Evolutionary conservation across 2,113 vertebrate species (phyloP), one percentile per base, ranked within the genome.

Genomic region (Apodemus sylvaticus): DNA sequence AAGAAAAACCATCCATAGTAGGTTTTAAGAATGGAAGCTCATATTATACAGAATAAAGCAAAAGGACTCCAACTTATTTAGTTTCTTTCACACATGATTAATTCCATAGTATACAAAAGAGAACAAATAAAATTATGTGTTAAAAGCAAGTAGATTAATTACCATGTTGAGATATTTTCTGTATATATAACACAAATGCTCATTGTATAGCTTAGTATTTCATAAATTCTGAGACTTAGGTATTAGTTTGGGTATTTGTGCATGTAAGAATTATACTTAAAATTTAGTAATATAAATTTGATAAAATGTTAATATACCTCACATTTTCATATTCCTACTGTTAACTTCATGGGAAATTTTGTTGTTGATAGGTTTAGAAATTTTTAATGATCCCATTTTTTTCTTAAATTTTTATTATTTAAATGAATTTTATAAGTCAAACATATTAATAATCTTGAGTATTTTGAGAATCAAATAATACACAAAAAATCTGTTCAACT

Each of bases 1-100:
- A n/a, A n/a, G n/a, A n/a, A n/a, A n/a, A n/a, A n/a, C n/a, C n/a
- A n/a, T n/a, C n/a, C n/a, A n/a, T n/a, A n/a, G n/a, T n/a, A n/a
- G n/a, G n/a, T n/a, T n/a, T n/a, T n/a, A n/a, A n/a, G n/a, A n/a
- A n/a, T n/a, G n/a, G n/a, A n/a, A n/a, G n/a, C n/a, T n/a, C n/a
- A n/a, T n/a, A n/a, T n/a, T n/a, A n/a, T n/a, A n/a, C n/a, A n/a
- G n/a, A n/a, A n/a, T 86, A 88, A 77, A 85, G 16, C 36, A 81
- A 45, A 71, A 5, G 0, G 4, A 86, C 7, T 79, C 86, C 8
- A 22, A 60, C 3, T 42, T 93, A 13, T 7, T n/a, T n/a, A n/a
- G n/a, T 76, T 9, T 90, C 48, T 93, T 82, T 96, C 12, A 90
- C 16, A 92, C 79, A 48, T 79, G 76, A 68, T 85, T 85, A 95